Evolutionary conservation across 2,888 invertebrate genomes (phyloP), one percentile per base, ranked within the genome.

Genomic region (Lepidocyrtinus sp.): DNA sequence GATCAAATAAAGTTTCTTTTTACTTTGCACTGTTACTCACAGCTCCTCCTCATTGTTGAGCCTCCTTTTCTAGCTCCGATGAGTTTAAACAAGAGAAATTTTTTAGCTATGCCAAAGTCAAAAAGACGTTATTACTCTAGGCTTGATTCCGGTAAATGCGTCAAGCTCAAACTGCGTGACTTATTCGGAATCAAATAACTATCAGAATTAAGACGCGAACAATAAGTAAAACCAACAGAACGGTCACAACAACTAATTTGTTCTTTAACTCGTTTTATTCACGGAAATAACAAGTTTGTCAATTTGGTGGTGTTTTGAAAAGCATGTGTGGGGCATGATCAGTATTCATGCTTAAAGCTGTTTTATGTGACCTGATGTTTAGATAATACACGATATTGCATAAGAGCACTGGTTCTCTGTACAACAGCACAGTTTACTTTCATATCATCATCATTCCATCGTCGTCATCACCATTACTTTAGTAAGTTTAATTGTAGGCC

Each of bases 211-310:
- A n/a, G n/a, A n/a, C n/a, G n/a, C n/a, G 36, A 5, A 36, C 36
- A 7, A 36, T 12, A 36, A 36, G 36, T 36, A n/a, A n/a, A n/a
- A n/a, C n/a, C n/a, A n/a, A n/a, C n/a, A n/a, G 36, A 5, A 36
- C 36, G 12, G 36, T 36, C 36, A 36, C 36, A 36, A 36, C 12
- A 7, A 36, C 36, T 12, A 36, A 36, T 36, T n/a, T n/a, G n/a
- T n/a, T n/a, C 24, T 67, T 68, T 50, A 55, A 68, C 68, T 68
- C n/a, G 68, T 46, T 19, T 9, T 15, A 68, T 68, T 55, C 25
- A 50, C 68, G 50, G 68, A 68, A 68, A 68, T 68, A 25, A 24
- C 68, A 50, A 25, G 68, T 55, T 68, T 68, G 68, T 68, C 68
- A 46, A 25, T 45, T 55, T 50, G 45, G 68, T 68, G 25, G 25